Evolutionary conservation across 92 coral and sea anemone species (phyloP), one percentile per base, ranked within the genome.

Genomic region (Actinostola sp.): DNA sequence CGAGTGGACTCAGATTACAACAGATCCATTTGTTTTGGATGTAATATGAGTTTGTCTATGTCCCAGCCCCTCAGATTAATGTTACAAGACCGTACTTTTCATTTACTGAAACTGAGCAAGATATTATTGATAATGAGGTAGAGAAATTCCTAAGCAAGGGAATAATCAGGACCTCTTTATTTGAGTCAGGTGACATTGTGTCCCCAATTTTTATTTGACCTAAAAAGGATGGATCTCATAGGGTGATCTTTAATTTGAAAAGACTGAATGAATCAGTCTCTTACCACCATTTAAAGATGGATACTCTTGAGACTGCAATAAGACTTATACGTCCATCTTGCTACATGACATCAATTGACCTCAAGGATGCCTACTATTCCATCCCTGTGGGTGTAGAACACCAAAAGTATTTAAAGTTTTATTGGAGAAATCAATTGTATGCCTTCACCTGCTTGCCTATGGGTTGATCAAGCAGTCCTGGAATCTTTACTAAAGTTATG

Each of bases 131-230:
- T 44, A 56, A 34, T 61, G 87, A 76, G 52, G 30, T 81, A 12
- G 59, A 36, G 2, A 82, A 61, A 24, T 77, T 77, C 36, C 74
- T 86, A 67, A 75, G 73, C 36, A 35, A 48, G 54, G 84, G 71
- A 14, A 77, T 84, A 63, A 78, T 84, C 12, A 78, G 28, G 13
- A 1, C 62, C 80, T 15, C 73, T 19, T 49, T 53, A 21, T 7
- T 33, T 1, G 79, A 73, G 73, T 35, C 39, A 54, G 74, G 73
- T 5, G 51, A 66, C 7, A 26, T 58, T 24, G 59, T 62, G n/a
- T 86, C 91, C n/a, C 83, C 72, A n/a, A 86, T 80, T 38, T 86
- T 75, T 43, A 21, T 54, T 46, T 42, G 76, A 28, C 89, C 85
- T 8, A 84, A 72, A 60, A 65, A 72, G 14, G 85, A 78, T 78